Conservation (phyloP, 2,888 invertebrate species). For the Tipula confusa region DNA sequence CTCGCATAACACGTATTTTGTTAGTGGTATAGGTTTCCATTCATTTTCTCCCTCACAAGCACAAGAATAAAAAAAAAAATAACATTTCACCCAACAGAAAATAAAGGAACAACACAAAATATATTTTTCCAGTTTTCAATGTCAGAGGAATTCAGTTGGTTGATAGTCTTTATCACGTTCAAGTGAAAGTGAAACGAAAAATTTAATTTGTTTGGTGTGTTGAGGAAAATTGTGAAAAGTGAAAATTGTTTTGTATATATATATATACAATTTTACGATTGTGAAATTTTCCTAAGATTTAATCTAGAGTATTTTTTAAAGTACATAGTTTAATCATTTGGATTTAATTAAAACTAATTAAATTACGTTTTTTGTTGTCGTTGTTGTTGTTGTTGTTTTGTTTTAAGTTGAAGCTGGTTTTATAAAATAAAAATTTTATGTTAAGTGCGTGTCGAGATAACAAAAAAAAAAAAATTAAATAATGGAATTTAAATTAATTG, state of each 20-base stretch:
- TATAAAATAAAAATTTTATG: background rate
- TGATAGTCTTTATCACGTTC: conserved; percentile 15
- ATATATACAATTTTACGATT: background rate
- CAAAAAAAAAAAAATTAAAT: background rate
- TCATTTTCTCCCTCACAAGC: conserved; percentile 1
- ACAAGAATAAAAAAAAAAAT: background rate
- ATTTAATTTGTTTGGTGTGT: background rate
- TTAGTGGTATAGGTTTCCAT: background rate
- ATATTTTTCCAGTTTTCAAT: conserved; percentile 5
- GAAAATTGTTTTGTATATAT: background rate
- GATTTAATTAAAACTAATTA: background rate
- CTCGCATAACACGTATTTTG: background rate
- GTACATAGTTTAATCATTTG: background rate
- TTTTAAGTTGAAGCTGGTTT: background rate
- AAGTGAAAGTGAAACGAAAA: background rate
- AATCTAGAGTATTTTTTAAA: background rate
- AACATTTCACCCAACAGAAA: background rate
- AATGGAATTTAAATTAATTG: background rate
- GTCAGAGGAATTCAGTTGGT: background rate
- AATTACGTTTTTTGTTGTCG: too few species aligned
- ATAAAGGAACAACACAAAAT: conserved; percentile 14
- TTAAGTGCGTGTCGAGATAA: background rate
- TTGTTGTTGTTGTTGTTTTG: too few species aligned
- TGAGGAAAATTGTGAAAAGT: background rate
- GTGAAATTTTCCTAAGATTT: too few species aligned